These are phyloP conservation scores for Thereva nobilitata DNA, from an alignment of 2,888 invertebrate species.

Conservation along the genomic window DNA sequence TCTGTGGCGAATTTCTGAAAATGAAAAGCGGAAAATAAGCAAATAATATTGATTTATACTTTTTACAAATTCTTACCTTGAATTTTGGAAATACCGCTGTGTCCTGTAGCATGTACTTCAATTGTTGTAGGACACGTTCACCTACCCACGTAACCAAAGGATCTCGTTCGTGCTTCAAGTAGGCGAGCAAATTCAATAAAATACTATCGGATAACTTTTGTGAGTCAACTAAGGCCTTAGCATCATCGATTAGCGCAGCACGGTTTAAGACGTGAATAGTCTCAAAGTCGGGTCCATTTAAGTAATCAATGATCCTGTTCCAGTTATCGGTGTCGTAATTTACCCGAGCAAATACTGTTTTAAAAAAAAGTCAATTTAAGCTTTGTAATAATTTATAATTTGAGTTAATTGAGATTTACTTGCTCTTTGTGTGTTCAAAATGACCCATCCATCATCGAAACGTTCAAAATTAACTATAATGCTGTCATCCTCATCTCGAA, in stretches of 20 bases:
- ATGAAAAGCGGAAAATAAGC: not conserved
- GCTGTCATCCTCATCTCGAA: conserved; percentile 8
- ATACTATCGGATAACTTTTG: conserved; percentile 59
- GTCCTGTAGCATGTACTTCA: conserved; percentile 16
- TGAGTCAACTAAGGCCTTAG: conserved; percentile 64
- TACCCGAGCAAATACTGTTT: conserved; percentile 13
- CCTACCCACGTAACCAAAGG: conserved; percentile 64
- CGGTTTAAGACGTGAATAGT: conserved; percentile 61
- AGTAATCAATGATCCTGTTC: conserved; percentile 21
- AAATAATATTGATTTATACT: not conserved
- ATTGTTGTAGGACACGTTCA: not conserved
- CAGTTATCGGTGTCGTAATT: conserved; percentile 37
- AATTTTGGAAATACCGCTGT: conserved; percentile 8
- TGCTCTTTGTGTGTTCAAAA: conserved; percentile 18
- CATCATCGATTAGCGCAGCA: conserved; percentile 73
- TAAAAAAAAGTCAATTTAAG: not conserved
- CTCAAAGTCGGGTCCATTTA: conserved; percentile 31
- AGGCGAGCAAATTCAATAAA: conserved; percentile 59
- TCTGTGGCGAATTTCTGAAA: conserved; percentile 10
- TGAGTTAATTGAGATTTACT: conserved; percentile 16
- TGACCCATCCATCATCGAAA: conserved; percentile 19
- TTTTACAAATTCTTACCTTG: not conserved
- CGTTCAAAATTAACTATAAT: not conserved
- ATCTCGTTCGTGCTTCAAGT: conserved; percentile 63
- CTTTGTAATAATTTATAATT: not conserved